A percentile compares a stretch with the other conserved stretches of the same genome.
Conservation (phyloP, 1,140 invertebrate genomes). For the Drosophila teissieri region DNA sequence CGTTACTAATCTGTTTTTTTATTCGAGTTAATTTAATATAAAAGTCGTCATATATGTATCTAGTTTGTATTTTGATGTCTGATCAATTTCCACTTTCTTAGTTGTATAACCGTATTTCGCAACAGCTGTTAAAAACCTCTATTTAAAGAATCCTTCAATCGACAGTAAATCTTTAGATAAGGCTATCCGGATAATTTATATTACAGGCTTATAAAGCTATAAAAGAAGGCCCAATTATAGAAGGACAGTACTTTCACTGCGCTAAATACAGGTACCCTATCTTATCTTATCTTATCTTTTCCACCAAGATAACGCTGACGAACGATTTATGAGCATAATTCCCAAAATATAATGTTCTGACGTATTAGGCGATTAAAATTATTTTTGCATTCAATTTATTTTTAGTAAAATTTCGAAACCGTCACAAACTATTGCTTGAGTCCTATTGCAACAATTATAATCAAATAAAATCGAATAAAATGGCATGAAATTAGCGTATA, state of each 20-base stretch:
- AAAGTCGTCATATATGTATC: too few relatives aligned
- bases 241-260: constrained; percentile 36
- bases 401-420: neutral
- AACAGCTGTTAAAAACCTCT: neutral
- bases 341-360: constrained; percentile 6
- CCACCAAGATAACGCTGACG: neutral
- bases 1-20: neutral
- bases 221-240: neutral
- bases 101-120: neutral
- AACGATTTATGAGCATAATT: constrained; percentile 18
- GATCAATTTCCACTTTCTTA: too few relatives aligned
- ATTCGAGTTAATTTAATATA: neutral
- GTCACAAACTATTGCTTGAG: neutral
- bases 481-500: neutral
- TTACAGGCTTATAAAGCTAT: constrained; percentile 17
- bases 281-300: constrained; percentile 32
- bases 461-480: constrained; percentile 3
- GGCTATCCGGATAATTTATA: constrained; percentile 36
- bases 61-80: too few relatives aligned
- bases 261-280: constrained; percentile 13
- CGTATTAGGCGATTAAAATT: neutral
- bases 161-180: constrained; percentile 22
- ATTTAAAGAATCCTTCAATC: neutral
- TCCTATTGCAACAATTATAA: too few relatives aligned
- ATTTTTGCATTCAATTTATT: neutral